phyloP scores from a whole-genome alignment of 37 sponge, comb jelly and placozoan genomes.

The Cliona cf. orientalis region DNA sequence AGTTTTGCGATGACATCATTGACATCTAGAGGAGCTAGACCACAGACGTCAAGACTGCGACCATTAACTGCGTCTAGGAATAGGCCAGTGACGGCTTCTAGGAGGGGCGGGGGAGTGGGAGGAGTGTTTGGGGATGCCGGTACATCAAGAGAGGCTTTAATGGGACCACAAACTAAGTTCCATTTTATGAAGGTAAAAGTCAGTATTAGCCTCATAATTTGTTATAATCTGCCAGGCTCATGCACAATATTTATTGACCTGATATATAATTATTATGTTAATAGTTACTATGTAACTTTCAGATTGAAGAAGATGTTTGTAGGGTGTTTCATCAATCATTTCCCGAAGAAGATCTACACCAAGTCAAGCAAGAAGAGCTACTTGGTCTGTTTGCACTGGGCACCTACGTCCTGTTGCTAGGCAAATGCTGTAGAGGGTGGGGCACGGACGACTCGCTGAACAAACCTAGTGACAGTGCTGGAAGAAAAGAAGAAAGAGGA shows the following conservation, averaged over 20 bases:
- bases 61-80: conserved; percentile 67
- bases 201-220: too few species aligned
- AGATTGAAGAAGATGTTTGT: conserved; percentile 71
- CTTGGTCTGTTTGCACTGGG: conserved; percentile 49
- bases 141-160: conserved; percentile 20
- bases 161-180: conserved; percentile 54
- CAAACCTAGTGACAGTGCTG: background rate
- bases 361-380: conserved; percentile 26
- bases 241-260: background rate
- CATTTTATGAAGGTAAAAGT: conserved; percentile 64
- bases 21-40: conserved; percentile 10
- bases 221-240: background rate
- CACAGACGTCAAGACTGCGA: conserved; percentile 67
- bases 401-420: conserved; percentile 65
- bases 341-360: conserved; percentile 22
- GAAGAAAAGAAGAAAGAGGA: background rate
- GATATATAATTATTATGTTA: background rate
- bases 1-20: background rate
- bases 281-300: background rate
- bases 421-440: conserved; percentile 86
- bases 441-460: conserved; percentile 21
- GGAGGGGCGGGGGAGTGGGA: background rate
- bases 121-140: conserved; percentile 8
- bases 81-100: conserved; percentile 37
- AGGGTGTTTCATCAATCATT: conserved; percentile 17